These are phyloP conservation scores for Drosophila dives DNA, from an alignment of 2,888 invertebrate genomes.

Conservation along the genomic window DNA sequence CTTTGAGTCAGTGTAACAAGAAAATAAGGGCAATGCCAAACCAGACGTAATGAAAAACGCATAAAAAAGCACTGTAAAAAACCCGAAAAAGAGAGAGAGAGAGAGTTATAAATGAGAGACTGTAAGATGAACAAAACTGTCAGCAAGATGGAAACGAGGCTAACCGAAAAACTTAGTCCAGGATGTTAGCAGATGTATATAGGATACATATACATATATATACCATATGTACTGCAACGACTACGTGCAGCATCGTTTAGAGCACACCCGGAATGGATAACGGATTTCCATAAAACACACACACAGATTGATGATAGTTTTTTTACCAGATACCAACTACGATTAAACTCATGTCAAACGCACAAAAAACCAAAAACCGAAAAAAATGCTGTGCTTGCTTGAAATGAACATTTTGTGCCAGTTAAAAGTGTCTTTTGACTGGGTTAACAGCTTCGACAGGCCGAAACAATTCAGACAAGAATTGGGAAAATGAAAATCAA, in stretches of 20 bases:
- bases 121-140: slow-evolving; percentile 26
- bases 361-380: background rate
- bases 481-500: background rate
- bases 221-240: background rate
- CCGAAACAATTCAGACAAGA: slow-evolving; percentile 15
- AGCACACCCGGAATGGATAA: slow-evolving; percentile 12
- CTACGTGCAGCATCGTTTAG: background rate
- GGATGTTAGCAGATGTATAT: slow-evolving; percentile 52
- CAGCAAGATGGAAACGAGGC: slow-evolving; percentile 21
- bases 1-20: slow-evolving; percentile 71
- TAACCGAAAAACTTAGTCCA: slow-evolving; percentile 17
- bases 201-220: slow-evolving; percentile 14
- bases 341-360: slow-evolving; percentile 30
- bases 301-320: slow-evolving; percentile 50
- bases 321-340: slow-evolving; percentile 32
- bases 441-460: slow-evolving; percentile 33
- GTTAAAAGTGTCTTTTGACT: slow-evolving; percentile 32
- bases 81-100: background rate
- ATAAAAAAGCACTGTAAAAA: slow-evolving; percentile 24
- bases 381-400: slow-evolving; percentile 9
- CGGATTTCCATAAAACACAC: slow-evolving; percentile 66
- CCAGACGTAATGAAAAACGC: slow-evolving; percentile 54
- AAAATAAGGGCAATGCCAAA: slow-evolving; percentile 66
- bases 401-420: slow-evolving; percentile 20
- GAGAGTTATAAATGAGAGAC: slow-evolving; percentile 18